Percentiles rank a stretch among this genome's conserved stretches.
These are phyloP conservation scores for Hedychridium roseum DNA, from an alignment of 2,888 invertebrate genomes.

Conservation along the genomic window DNA sequence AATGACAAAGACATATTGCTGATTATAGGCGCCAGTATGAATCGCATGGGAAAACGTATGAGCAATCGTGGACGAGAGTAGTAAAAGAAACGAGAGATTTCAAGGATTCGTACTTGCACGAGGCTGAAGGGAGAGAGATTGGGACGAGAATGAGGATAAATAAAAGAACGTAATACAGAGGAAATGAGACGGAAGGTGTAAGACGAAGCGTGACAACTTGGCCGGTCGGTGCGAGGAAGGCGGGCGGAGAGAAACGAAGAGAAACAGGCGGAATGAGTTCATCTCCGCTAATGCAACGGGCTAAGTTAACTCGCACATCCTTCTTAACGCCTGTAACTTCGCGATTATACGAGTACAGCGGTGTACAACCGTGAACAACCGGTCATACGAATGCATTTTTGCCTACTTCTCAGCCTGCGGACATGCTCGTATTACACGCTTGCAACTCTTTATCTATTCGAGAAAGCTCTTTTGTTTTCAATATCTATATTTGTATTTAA, in stretches of 20 bases:
- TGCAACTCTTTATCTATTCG: no score
- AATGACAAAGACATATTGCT: conserved; percentile 18
- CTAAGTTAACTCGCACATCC: conserved; percentile 62
- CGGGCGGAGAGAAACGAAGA: conserved; percentile 13
- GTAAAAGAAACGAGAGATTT: conserved; percentile 6
- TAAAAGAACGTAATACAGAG: conserved; percentile 7
- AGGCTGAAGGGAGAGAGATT: conserved; percentile 15
- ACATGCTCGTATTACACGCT: no score
- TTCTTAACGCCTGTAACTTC: conserved; percentile 56
- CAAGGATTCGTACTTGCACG: neutral
- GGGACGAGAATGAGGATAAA: conserved; percentile 19
- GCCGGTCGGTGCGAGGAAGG: neutral
- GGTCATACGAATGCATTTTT: no score
- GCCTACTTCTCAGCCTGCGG: no score
- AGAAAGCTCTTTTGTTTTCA: no score
- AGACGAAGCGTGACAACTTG: neutral
- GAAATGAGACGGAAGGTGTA: neutral
- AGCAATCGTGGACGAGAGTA: conserved; percentile 6
- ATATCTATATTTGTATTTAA: no score
- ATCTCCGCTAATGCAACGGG: conserved; percentile 60
- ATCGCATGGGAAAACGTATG: conserved; percentile 2
- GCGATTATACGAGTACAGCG: conserved; percentile 37
- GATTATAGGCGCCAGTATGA: conserved; percentile 16
- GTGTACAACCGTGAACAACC: no score
- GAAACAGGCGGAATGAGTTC: conserved; percentile 57